Base-by-base conservation (phyloP, 2,113 vertebrate genomes). In the Pygoscelis adeliae region DNA sequence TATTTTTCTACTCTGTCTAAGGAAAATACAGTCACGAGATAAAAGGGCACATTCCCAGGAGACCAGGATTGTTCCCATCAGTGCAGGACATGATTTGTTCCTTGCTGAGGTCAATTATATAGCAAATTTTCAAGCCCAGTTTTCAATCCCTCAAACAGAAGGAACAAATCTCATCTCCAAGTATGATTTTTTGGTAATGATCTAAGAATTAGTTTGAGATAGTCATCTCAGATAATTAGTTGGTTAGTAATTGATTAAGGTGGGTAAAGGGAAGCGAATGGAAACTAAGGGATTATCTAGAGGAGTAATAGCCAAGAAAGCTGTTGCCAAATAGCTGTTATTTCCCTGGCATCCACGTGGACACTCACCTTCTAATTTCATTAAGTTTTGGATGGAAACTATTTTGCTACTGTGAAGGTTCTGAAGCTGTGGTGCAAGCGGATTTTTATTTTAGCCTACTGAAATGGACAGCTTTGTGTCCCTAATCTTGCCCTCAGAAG, bases 1-100 rank as follows among this genome's bases (percentile, higher is more conserved):
- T 86, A 67, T 96, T 97, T 79, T 69, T 93, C 52, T 88, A 70
- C 44, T 62, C 74, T 79, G 40, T 78, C 69, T 91, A 89, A 90
- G 42, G 79, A 90, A 98, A 95, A 71, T 83, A 88, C 20, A 87
- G 76, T 47, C 72, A 91, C 16, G 21, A 95, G 86, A 95, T 94
- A 92, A 65, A 95, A 97, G 92, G 71, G 69, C 95, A 65, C 50
- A 69, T 94, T 96, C 93, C 93, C 76, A 79, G 65, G 83, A 92
- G 77, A 79, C 56, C 29, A 70, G 62, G 30, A 62, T 66, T 93
- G 71, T 92, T 95, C 40, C 77, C 55, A 91, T 88, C 59, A 89
- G 59, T 40, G 83, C 26, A 96, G 42, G 76, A 69, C 17, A 44
- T 56, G 55, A 49, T 36, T 92, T 83, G 72, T 40, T 87, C 44